Conservation (phyloP, 2,797 vertebrate species). For the Syncerus caffer region DNA sequence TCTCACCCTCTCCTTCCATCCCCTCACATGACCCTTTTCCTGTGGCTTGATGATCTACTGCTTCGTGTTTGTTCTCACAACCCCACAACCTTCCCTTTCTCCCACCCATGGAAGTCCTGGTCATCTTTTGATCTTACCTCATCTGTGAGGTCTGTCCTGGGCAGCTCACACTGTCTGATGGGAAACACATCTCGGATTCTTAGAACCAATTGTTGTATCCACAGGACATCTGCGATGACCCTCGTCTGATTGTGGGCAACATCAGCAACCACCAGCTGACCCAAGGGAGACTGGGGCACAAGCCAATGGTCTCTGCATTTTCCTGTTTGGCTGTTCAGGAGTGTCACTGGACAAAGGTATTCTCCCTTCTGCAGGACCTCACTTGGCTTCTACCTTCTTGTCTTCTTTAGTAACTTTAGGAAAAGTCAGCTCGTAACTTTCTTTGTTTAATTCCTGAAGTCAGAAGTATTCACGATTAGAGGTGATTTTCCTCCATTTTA, state of each 20-base stretch:
- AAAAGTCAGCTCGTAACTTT: background rate
- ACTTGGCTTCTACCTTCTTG: background rate
- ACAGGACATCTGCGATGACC: constrained; percentile 89
- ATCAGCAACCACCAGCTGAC: constrained; percentile 93
- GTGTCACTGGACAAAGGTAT: constrained; percentile 92
- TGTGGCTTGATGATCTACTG: background rate
- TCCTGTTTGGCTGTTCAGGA: constrained; percentile 93
- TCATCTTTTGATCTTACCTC: background rate
- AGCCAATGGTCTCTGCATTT: constrained; percentile 95
- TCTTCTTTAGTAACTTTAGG: constrained; percentile 22
- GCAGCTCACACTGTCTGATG: background rate
- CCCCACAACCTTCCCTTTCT: background rate
- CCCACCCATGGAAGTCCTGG: background rate
- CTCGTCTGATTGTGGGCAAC: constrained; percentile 91
- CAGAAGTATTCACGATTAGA: background rate
- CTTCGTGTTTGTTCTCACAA: background rate
- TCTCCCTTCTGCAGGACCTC: background rate
- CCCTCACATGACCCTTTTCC: background rate
- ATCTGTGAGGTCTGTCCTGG: background rate
- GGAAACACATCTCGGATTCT: background rate
- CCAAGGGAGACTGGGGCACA: constrained; percentile 93
- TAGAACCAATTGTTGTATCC: constrained; percentile 51
- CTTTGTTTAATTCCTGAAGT: background rate
- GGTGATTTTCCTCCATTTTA: background rate
- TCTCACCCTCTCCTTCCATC: background rate